Evolutionary conservation across 2,113 vertebrate genomes (phyloP).

Genomic region (Mellivora capensis): DNA sequence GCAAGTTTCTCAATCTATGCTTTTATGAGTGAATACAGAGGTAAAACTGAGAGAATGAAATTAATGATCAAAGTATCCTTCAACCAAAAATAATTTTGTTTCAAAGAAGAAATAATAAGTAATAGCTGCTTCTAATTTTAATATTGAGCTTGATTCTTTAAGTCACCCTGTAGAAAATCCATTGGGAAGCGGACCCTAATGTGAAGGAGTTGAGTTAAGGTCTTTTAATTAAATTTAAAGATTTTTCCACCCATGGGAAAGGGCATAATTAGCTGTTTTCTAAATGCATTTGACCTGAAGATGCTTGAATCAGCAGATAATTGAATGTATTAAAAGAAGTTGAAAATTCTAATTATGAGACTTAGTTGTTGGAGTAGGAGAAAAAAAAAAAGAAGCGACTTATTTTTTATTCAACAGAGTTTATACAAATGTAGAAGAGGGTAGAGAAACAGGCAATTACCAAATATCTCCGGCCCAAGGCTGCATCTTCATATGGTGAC

Average conservation of each 20-base stretch:
- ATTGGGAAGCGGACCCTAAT: slow-evolving; percentile 73
- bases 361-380: slow-evolving; percentile 54
- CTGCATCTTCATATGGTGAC: background rate
- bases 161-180: slow-evolving; percentile 69
- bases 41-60: slow-evolving; percentile 43
- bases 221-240: slow-evolving; percentile 86
- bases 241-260: slow-evolving; percentile 79
- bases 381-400: slow-evolving; percentile 29
- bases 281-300: slow-evolving; percentile 79
- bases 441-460: slow-evolving; percentile 42
- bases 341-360: slow-evolving; percentile 75
- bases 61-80: slow-evolving; percentile 62
- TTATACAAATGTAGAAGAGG: slow-evolving; percentile 38
- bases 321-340: slow-evolving; percentile 71
- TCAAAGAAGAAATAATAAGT: slow-evolving; percentile 46
- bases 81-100: slow-evolving; percentile 46
- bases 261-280: slow-evolving; percentile 83
- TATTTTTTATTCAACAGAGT: slow-evolving; percentile 71
- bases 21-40: slow-evolving; percentile 59
- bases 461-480: background rate
- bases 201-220: slow-evolving; percentile 76
- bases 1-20: slow-evolving; percentile 54
- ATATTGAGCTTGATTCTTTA: slow-evolving; percentile 59
- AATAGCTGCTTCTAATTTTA: slow-evolving; percentile 57
- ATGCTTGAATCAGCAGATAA: slow-evolving; percentile 78